A percentile compares a stretch with the other conserved stretches of the same genome.
Conservation (phyloP, 2,113 vertebrate species). For the Gobio gobio region DNA sequence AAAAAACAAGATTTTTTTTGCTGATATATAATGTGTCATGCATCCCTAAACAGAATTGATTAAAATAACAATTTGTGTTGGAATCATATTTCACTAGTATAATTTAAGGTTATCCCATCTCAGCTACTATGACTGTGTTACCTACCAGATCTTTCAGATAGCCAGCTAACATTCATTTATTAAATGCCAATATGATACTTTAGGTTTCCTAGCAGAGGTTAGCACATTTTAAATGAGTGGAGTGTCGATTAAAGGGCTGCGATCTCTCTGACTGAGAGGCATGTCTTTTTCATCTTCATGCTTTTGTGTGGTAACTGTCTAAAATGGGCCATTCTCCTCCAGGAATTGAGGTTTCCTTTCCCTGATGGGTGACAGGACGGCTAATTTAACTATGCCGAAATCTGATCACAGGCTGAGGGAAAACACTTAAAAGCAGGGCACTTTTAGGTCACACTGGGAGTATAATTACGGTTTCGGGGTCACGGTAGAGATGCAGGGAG, state of each 20-base stretch:
- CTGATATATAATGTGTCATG: background rate
- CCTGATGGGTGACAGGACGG: conserved; percentile 24
- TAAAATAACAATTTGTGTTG: background rate
- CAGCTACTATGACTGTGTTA: background rate
- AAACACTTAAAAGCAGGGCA: conserved; percentile 38
- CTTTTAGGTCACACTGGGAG: conserved; percentile 39
- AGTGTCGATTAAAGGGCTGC: background rate
- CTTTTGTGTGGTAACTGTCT: conserved; percentile 41
- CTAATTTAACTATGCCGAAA: conserved; percentile 44
- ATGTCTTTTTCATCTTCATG: conserved; percentile 7
- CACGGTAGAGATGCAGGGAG: background rate
- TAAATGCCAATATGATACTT: background rate
- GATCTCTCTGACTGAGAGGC: background rate
- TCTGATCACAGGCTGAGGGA: conserved; percentile 40
- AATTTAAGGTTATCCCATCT: background rate
- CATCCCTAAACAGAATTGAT: background rate
- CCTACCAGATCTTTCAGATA: background rate
- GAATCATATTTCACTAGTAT: background rate
- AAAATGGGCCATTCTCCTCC: conserved; percentile 31
- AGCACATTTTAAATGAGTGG: background rate
- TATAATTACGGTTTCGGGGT: conserved; percentile 45
- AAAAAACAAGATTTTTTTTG: background rate
- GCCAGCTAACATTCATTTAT: background rate
- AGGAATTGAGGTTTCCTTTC: conserved; percentile 42
- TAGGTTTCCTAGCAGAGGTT: background rate